These are phyloP conservation scores for Pseudomyrmex sp. DNA, from an alignment of 1,140 invertebrate genomes.

Conservation along the genomic window DNA sequence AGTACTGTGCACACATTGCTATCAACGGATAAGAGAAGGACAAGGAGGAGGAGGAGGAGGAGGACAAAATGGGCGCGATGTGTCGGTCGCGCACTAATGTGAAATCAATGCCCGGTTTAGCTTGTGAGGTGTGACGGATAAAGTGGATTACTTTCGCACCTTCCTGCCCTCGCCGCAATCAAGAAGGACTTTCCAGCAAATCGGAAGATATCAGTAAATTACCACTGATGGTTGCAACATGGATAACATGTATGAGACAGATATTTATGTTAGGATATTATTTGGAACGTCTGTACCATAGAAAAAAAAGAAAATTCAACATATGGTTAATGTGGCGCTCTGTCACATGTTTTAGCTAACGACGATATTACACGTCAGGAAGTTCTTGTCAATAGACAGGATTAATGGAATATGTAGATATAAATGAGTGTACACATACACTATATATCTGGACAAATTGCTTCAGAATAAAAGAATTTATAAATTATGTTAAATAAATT, in stretches of 20 bases:
- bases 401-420: not conserved
- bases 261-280: conserved; percentile 17
- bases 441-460: not conserved
- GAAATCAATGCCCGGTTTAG: conserved; percentile 73
- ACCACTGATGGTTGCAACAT: not conserved
- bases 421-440: not conserved
- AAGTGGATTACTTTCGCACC: conserved; percentile 72
- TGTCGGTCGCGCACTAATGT: conserved; percentile 67
- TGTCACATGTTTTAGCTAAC: conserved; percentile 22
- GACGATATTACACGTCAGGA: not conserved
- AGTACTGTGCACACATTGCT: conserved; percentile 20
- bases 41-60: conserved; percentile 20
- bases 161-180: conserved; percentile 53
- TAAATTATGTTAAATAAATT: no score
- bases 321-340: conserved; percentile 8
- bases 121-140: conserved; percentile 67
- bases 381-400: not conserved
- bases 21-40: conserved; percentile 20
- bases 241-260: not conserved
- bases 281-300: not conserved
- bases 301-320: conserved; percentile 8
- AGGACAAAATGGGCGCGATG: conserved; percentile 53
- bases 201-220: conserved; percentile 34
- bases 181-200: conserved; percentile 34
- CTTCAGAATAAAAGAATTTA: not conserved